Base-by-base conservation (phyloP, 2,113 vertebrate species). In the Gymnobelideus leadbeateri region DNA sequence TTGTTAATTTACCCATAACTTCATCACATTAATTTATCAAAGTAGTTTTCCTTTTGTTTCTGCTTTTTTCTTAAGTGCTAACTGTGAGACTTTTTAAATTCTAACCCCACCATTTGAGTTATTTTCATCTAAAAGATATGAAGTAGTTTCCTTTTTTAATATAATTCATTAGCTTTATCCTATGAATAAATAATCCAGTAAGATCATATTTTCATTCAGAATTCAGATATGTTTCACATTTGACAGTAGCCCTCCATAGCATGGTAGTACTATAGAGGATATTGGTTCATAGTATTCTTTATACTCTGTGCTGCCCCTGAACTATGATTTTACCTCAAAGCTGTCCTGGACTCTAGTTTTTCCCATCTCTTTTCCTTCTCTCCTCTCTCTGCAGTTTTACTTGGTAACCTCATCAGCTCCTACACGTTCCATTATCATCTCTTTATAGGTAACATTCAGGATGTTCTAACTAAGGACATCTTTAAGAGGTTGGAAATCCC, bases 401-500 rank as follows among this genome's bases (percentile, higher is more conserved):
- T 84, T 84, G 68, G 19, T 43, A 19, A 43, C 16, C 19, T 43
- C 19, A 43, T 84, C n/a, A 43, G 6, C 19, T 84, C 68, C 68
- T 23, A 21, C 21, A n/a, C 7, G 16, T 84, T 84, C 68, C 68
- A 43, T 84, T 84, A 84, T 84, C 37, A 84, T 84, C 19, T 84
- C 16, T 43, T 21, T 84, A 84, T 23, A 43, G 19, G 43, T 84
- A 6, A 84, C 19, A 84, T 84, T 16, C n/a, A 84, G n/a, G 6
- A 84, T 23, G 19, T 23, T 43, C 14, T 84, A 43, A 84, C 19
- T 84, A 84, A 84, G 68, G 68, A 84, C 16, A 49, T 84, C 47
- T 92, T 51, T 94, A 28, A 96, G 51, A 93, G 84, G 57, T 95
- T 91, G 89, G 37, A 52, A n/a, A 51, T 97, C 0, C 57, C 91